A percentile compares a stretch with the other conserved stretches of the same genome.
Evolutionary conservation across 2,113 vertebrate genomes (phyloP).

Genomic region (Ochotona princeps): DNA sequence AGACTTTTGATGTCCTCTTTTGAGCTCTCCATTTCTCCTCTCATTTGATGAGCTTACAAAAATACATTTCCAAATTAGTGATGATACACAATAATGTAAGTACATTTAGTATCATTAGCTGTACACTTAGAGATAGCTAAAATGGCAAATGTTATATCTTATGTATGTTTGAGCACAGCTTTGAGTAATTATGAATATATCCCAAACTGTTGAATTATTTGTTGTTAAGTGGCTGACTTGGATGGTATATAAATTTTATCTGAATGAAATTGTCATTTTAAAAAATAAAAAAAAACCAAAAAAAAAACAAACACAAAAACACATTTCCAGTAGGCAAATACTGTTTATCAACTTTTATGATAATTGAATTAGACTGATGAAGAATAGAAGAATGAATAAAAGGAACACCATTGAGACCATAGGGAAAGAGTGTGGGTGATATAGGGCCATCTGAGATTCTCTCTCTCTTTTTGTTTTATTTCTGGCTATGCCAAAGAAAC

Average conservation of each 20-base stretch:
- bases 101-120: background rate
- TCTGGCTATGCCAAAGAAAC: background rate
- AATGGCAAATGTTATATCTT: background rate
- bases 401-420: background rate
- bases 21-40: background rate
- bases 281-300: too few species aligned
- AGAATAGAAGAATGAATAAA: background rate
- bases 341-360: background rate
- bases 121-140: background rate
- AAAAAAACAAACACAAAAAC: too few species aligned
- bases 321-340: background rate
- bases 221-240: background rate
- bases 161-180: background rate
- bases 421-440: background rate
- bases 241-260: conserved; percentile 19
- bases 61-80: background rate
- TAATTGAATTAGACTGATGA: background rate
- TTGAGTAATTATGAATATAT: background rate
- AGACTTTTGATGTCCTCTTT: too few species aligned
- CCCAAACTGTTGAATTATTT: background rate
- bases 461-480: background rate
- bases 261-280: background rate
- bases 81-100: background rate
- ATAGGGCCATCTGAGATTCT: fast-evolving
- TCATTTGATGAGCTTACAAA: background rate